These are phyloP conservation scores for Malthinus seriepunctatus DNA, from an alignment of 2,888 invertebrate species.

Conservation along the genomic window DNA sequence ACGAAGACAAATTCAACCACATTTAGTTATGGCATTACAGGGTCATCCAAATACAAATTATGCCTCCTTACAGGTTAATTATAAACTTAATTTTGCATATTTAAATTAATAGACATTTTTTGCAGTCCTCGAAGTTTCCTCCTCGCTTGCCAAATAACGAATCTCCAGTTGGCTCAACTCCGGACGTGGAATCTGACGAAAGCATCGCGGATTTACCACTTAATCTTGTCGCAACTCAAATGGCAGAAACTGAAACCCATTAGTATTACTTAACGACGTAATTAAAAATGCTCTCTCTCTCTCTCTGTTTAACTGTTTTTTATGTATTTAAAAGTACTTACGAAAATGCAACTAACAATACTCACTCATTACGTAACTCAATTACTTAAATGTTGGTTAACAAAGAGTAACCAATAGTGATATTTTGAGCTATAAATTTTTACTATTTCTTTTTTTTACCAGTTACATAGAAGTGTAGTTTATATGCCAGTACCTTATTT, in stretches of 20 bases:
- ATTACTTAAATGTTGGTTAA: constrained; percentile 31
- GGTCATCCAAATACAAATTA: constrained; percentile 57
- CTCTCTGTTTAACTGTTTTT: not conserved
- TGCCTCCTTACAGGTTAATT: constrained; percentile 34
- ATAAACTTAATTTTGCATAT: not conserved
- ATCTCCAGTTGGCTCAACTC: constrained; percentile 45
- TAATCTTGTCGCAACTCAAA: constrained; percentile 71
- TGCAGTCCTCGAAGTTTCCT: constrained; percentile 34
- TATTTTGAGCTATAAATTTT: constrained; percentile 32
- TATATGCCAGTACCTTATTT: constrained; percentile 33
- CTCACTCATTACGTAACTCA: constrained; percentile 29
- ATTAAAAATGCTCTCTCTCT: constrained; percentile 21
- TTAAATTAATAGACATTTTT: not conserved
- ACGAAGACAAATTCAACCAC: constrained; percentile 71
- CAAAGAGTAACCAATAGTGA: constrained; percentile 27
- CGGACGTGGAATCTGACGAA: constrained; percentile 54
- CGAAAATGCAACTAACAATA: constrained; percentile 30
- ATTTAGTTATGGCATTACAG: constrained; percentile 67
- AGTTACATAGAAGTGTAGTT: constrained; percentile 14
- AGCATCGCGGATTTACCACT: constrained; percentile 66
- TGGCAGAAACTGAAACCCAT: constrained; percentile 61
- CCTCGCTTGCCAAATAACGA: constrained; percentile 48
- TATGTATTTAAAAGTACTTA: constrained; percentile 30
- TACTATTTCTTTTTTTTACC: constrained; percentile 21
- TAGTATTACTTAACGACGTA: constrained; percentile 36